Conservation (phyloP, 2,888 invertebrate genomes). For the Leptinotarsa rubiginosa region DNA sequence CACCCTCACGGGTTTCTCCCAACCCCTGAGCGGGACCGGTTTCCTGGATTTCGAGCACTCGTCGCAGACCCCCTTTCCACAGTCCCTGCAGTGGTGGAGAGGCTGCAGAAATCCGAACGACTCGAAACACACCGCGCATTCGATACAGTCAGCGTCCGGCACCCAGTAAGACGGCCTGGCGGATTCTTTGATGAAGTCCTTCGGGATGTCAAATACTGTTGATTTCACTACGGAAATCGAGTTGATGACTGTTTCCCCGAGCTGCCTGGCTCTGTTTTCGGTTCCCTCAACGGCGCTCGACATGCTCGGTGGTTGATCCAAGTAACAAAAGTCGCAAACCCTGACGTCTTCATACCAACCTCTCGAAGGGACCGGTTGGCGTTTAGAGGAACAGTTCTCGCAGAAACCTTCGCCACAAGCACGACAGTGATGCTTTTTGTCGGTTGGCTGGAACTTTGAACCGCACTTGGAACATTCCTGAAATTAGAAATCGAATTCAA, state of each 20-base stretch:
- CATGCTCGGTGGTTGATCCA: constrained; percentile 59
- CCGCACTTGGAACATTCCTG: constrained; percentile 77
- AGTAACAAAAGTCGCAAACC: constrained; percentile 79
- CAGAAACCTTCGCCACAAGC: constrained; percentile 86
- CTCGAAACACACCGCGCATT: constrained; percentile 75
- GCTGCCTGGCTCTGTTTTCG: constrained; percentile 48
- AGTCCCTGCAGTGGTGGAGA: constrained; percentile 78
- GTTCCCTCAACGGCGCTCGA: constrained; percentile 49
- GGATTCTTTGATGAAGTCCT: constrained; percentile 81
- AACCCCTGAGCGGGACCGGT: constrained; percentile 79
- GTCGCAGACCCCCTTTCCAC: constrained; percentile 79
- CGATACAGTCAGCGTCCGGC: constrained; percentile 77
- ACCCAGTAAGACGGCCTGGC: constrained; percentile 85
- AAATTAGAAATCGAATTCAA: background rate
- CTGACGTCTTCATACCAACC: constrained; percentile 80
- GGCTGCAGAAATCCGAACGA: constrained; percentile 70
- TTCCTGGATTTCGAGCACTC: constrained; percentile 71
- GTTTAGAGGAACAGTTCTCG: constrained; percentile 76
- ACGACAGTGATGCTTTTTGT: constrained; percentile 80
- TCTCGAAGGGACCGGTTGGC: constrained; percentile 76
- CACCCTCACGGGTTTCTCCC: constrained; percentile 79
- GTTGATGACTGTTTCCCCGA: constrained; percentile 76
- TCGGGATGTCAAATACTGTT: constrained; percentile 76
- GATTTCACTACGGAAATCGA: constrained; percentile 78
- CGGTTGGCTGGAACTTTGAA: constrained; percentile 69